These are phyloP conservation scores for Cyanistes caeruleus DNA, from an alignment of 2,113 vertebrate genomes.

Conservation along the genomic window DNA sequence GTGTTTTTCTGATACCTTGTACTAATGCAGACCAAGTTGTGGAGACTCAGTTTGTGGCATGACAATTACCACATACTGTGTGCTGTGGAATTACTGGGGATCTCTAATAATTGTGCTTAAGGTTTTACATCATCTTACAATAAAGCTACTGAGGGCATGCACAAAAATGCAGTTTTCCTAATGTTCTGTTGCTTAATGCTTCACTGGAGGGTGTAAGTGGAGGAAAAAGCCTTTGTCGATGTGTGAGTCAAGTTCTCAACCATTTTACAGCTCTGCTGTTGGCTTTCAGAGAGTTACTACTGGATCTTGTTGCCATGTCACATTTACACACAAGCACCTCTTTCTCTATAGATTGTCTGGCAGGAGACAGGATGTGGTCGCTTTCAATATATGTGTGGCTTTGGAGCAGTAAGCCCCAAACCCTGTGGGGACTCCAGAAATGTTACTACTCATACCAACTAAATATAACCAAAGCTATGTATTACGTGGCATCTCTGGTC, in stretches of 20 bases:
- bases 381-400: neutral
- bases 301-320: neutral
- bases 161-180: neutral
- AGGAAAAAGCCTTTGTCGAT: neutral
- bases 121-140: neutral
- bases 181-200: neutral
- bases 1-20: neutral
- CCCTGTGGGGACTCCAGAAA: neutral
- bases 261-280: neutral
- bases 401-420: neutral
- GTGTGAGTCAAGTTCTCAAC: neutral
- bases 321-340: accelerated
- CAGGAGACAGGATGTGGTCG: neutral
- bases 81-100: neutral
- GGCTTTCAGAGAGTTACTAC: neutral
- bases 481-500: neutral
- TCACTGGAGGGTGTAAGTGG: neutral
- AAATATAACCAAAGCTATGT: neutral
- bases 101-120: neutral
- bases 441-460: neutral
- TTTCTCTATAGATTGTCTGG: neutral
- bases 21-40: neutral
- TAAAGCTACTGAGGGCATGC: neutral
- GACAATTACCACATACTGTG: neutral
- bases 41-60: neutral